phyloP scores from a whole-genome alignment of 2,888 invertebrate species.

The Orthosia incerta region DNA sequence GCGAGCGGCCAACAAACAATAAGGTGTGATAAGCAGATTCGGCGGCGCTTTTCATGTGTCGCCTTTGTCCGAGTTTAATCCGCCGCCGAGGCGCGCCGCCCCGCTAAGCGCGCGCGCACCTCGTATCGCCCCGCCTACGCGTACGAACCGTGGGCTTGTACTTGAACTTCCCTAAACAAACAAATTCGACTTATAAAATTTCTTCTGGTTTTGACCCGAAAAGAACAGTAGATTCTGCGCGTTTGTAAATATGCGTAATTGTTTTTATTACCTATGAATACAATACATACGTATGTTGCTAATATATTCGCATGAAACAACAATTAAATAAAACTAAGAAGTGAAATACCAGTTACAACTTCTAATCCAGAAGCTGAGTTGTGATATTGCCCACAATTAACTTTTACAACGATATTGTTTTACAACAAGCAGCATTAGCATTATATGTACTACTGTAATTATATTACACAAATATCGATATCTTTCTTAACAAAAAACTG shows the following conservation, averaged over 20 bases:
- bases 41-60: slow-evolving; percentile 87
- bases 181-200: slow-evolving; percentile 24
- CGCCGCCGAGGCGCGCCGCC: slow-evolving; percentile 71
- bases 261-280: neutral
- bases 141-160: slow-evolving; percentile 70
- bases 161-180: slow-evolving; percentile 35
- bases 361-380: slow-evolving; percentile 37
- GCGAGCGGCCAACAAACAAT: slow-evolving; percentile 85
- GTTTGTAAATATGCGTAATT: neutral
- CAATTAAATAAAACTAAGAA: neutral
- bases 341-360: slow-evolving; percentile 17
- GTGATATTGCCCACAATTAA: slow-evolving; percentile 42
- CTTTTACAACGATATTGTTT: slow-evolving; percentile 48
- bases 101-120: slow-evolving; percentile 51
- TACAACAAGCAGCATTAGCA: slow-evolving; percentile 29
- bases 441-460: slow-evolving; percentile 29
- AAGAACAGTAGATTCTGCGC: neutral
- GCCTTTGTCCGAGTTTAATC: slow-evolving; percentile 88
- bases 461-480: slow-evolving; percentile 27
- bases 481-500: slow-evolving; percentile 3
- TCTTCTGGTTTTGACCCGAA: neutral
- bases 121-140: slow-evolving; percentile 66
- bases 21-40: slow-evolving; percentile 88
- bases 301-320: neutral
- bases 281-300: too few relatives aligned